These are phyloP conservation scores for Pipra filicauda DNA, from an alignment of 2,113 vertebrate species.

Conservation along the genomic window DNA sequence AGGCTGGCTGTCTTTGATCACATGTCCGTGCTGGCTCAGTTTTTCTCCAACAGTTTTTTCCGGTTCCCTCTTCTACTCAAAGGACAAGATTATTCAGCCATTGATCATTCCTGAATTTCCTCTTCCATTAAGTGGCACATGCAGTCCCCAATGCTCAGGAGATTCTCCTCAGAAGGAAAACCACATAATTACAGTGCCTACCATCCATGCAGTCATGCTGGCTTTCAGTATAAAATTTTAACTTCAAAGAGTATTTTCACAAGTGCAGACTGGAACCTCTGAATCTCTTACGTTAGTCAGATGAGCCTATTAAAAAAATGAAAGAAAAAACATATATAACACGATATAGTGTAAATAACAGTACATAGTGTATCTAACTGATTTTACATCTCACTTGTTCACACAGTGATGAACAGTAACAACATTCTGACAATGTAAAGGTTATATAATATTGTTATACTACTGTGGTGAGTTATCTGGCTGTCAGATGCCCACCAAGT, in stretches of 20 bases:
- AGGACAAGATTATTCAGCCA: background rate
- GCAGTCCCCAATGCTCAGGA: background rate
- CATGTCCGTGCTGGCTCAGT: background rate
- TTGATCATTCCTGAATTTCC: background rate
- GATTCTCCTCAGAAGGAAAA: background rate
- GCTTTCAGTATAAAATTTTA: background rate
- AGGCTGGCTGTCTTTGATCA: background rate
- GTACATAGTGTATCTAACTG: background rate
- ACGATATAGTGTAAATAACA: too few relatives aligned
- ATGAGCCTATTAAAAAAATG: background rate
- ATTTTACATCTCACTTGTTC: background rate
- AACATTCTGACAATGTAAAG: background rate
- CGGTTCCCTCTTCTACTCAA: background rate
- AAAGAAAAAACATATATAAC: fast-evolving
- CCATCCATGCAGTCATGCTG: background rate
- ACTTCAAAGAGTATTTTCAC: background rate
- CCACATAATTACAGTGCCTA: background rate
- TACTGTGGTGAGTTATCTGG: background rate
- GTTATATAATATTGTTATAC: background rate
- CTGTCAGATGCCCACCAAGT: background rate
- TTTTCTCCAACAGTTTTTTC: background rate
- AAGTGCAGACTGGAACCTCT: background rate
- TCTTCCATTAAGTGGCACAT: background rate
- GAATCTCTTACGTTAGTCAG: background rate
- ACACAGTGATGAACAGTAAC: background rate